These are phyloP conservation scores for Nomia melanderi DNA, from an alignment of 1,140 invertebrate species.

Conservation along the genomic window DNA sequence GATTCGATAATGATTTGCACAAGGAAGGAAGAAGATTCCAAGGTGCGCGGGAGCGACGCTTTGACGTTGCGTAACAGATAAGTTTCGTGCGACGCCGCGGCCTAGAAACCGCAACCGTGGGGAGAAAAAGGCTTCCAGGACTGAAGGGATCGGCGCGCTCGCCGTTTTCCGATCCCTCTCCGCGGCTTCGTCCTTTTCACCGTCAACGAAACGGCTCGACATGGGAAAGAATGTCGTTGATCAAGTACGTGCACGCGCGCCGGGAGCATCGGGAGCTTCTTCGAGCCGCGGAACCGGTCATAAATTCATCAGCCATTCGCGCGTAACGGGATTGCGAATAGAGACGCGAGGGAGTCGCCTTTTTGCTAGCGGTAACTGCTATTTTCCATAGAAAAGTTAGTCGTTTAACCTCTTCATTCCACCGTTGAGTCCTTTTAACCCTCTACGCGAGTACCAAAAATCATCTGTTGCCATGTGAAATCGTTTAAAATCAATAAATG, in stretches of 20 bases:
- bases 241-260: conserved; percentile 41
- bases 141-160: not conserved
- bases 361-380: not conserved
- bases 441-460: too few species aligned
- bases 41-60: not conserved
- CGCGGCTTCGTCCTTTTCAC: conserved; percentile 30
- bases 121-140: conserved; percentile 19
- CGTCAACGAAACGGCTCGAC: conserved; percentile 31
- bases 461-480: too few species aligned
- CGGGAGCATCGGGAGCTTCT: conserved; percentile 21
- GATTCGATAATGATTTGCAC: not conserved
- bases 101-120: conserved; percentile 41
- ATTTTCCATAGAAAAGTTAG: too few species aligned
- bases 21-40: not conserved
- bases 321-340: conserved; percentile 7
- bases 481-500: too few species aligned
- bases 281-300: conserved; percentile 30
- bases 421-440: too few species aligned
- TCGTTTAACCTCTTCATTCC: too few species aligned
- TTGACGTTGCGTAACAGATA: not conserved
- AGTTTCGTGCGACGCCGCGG: not conserved
- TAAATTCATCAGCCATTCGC: conserved; percentile 35
- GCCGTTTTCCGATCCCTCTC: conserved; percentile 20
- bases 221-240: conserved; percentile 59
- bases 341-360: not conserved